Conservation (phyloP, 2,797 vertebrate species). For the Mus caroli region DNA sequence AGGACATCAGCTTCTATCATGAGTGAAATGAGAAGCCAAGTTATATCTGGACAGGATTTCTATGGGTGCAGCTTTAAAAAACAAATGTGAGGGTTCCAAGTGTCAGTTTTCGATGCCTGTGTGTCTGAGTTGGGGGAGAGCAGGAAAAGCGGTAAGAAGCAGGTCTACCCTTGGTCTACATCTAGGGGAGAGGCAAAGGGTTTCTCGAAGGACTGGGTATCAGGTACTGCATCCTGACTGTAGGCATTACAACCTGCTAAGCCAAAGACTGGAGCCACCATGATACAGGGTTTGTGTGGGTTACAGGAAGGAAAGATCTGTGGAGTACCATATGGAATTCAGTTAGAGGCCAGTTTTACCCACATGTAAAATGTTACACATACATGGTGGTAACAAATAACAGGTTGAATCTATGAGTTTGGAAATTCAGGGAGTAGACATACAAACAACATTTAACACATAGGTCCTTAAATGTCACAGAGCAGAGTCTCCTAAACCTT, state of each 20-base stretch:
- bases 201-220: neutral
- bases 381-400: neutral
- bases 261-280: neutral
- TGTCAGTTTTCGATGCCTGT: neutral
- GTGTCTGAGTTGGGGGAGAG: neutral
- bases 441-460: neutral
- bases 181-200: neutral
- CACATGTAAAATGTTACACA: rapidly evolving
- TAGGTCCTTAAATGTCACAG: neutral
- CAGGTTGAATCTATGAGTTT: neutral
- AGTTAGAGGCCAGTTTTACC: neutral
- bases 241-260: neutral
- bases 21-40: neutral
- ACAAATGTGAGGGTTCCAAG: rapidly evolving
- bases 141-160: neutral
- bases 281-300: neutral
- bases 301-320: neutral
- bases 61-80: neutral
- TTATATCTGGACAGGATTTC: neutral
- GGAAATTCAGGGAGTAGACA: neutral
- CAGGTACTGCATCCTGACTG: neutral
- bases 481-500: neutral
- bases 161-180: neutral
- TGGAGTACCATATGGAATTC: neutral
- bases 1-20: neutral